These are phyloP conservation scores for Sciaenops ocellatus DNA, from an alignment of 2,797 vertebrate genomes.

Conservation along the genomic window DNA sequence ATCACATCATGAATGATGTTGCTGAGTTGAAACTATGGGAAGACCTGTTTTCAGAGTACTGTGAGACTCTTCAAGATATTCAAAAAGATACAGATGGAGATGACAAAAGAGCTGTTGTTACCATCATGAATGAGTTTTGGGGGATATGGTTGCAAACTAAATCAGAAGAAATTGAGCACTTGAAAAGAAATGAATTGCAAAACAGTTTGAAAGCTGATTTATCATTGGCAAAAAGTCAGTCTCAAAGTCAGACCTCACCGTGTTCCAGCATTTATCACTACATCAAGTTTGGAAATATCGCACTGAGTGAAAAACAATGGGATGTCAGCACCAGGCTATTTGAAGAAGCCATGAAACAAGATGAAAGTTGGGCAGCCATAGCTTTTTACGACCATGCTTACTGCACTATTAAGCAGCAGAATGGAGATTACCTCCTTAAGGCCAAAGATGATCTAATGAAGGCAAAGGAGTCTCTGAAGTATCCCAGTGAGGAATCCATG, in stretches of 20 bases:
- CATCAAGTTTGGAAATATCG: constrained; percentile 53
- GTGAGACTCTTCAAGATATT: constrained; percentile 39
- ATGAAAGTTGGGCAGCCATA: constrained; percentile 61
- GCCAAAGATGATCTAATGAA: constrained; percentile 21
- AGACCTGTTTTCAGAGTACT: constrained; percentile 53
- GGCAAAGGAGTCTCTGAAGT: constrained; percentile 38
- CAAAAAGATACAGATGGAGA: constrained; percentile 31
- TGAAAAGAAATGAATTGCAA: constrained; percentile 14
- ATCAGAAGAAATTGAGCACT: constrained; percentile 43
- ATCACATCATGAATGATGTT: constrained; percentile 38
- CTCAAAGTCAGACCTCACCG: constrained; percentile 33
- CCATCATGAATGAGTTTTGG: constrained; percentile 70
- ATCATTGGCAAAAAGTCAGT: constrained; percentile 12
- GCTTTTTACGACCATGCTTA: constrained; percentile 57
- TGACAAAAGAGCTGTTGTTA: constrained; percentile 42
- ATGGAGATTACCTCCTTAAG: constrained; percentile 2
- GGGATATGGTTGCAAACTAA: constrained; percentile 62
- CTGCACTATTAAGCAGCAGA: constrained; percentile 18
- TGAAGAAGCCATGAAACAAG: constrained; percentile 36
- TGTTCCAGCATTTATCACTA: constrained; percentile 54
- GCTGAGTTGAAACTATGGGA: constrained; percentile 42
- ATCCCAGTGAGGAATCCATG: constrained; percentile 19
- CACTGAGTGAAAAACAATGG: constrained; percentile 21
- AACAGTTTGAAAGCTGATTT: constrained; percentile 39
- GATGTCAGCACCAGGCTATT: neutral